Evolutionary conservation across 2,113 vertebrate species (phyloP).

Genomic region (Pseudopipra pipra): DNA sequence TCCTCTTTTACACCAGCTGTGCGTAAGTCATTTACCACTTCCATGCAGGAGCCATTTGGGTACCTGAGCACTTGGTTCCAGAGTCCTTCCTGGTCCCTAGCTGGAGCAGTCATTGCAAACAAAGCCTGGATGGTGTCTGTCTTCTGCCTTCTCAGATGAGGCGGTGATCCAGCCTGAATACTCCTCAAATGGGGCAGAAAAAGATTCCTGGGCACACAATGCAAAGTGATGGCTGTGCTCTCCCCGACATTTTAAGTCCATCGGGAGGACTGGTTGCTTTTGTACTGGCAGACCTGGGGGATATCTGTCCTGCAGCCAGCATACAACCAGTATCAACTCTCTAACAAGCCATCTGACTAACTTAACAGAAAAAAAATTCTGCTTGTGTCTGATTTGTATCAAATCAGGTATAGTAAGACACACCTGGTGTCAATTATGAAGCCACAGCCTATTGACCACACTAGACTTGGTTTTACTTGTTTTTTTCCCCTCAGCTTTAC

Average conservation of each 20-base stretch:
- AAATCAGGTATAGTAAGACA: background rate
- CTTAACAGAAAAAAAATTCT: background rate
- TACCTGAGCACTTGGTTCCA: background rate
- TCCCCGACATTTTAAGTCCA: background rate
- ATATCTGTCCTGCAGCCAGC: background rate
- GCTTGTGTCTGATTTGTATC: background rate
- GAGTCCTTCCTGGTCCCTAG: background rate
- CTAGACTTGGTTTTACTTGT: background rate
- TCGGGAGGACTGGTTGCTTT: background rate
- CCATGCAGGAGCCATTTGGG: background rate
- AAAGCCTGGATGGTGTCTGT: background rate
- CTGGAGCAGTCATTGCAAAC: background rate
- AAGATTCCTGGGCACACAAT: background rate
- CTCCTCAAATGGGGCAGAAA: background rate
- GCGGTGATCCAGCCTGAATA: background rate
- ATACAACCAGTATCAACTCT: background rate
- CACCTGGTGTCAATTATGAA: background rate
- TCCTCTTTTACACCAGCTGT: background rate
- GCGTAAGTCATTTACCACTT: background rate
- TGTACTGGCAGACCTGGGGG: background rate
- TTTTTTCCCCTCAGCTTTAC: background rate
- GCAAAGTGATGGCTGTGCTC: background rate
- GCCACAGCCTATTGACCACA: background rate
- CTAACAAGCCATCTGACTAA: background rate
- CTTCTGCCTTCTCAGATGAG: background rate